These are phyloP conservation scores for Apostichopus japonicus DNA, from an alignment of 35 echinoderm and acorn worm genomes.

Conservation along the genomic window DNA sequence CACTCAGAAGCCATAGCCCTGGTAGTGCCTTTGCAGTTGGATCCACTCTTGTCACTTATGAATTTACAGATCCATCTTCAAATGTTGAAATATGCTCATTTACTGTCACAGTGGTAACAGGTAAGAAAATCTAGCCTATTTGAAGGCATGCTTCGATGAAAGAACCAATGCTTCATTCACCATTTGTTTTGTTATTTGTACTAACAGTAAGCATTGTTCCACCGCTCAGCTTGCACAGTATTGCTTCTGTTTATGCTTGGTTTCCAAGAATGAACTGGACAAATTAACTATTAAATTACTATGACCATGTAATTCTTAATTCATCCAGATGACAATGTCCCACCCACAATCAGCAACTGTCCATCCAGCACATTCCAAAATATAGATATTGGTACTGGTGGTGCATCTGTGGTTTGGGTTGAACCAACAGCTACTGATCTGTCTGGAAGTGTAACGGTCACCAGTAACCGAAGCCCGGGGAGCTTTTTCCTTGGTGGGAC, in stretches of 20 bases:
- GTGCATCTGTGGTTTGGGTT: slow-evolving; percentile 25
- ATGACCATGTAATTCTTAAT: too few species aligned
- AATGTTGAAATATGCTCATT: slow-evolving; percentile 35
- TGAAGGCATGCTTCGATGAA: too few species aligned
- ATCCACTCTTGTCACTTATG: slow-evolving; percentile 19
- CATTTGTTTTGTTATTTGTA: too few species aligned
- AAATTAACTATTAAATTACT: too few species aligned
- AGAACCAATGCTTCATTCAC: too few species aligned
- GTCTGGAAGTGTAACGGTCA: background rate
- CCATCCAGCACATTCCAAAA: background rate
- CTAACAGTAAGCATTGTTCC: too few species aligned
- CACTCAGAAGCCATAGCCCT: slow-evolving; percentile 2
- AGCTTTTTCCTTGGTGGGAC: slow-evolving; percentile 27
- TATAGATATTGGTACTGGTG: background rate
- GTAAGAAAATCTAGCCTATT: background rate
- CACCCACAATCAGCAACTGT: slow-evolving; percentile 58
- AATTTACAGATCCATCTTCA: background rate
- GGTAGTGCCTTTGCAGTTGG: slow-evolving; percentile 8
- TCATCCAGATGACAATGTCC: background rate
- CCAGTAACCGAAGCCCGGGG: slow-evolving; percentile 20
- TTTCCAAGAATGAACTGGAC: too few species aligned
- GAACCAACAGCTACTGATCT: slow-evolving; percentile 60
- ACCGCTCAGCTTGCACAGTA: too few species aligned
- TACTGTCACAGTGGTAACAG: background rate
- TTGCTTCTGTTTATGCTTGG: too few species aligned